Percentiles rank a stretch among this genome's conserved stretches.
Conservation (phyloP, 2,888 invertebrate species). For the Argynnis bischoffii region DNA sequence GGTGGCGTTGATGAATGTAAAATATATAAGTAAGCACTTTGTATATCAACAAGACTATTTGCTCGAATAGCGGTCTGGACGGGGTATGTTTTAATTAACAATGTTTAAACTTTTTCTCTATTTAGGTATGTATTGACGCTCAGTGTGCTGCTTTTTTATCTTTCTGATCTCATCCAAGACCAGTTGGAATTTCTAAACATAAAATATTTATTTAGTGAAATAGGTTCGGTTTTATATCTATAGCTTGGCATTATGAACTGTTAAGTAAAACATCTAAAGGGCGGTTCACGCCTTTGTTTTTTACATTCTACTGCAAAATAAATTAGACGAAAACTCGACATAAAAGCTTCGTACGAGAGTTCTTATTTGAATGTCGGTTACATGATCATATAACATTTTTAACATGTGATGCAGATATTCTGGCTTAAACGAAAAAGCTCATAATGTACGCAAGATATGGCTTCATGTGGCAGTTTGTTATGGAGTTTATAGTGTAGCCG, state of each 20-base stretch:
- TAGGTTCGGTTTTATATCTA: constrained; percentile 64
- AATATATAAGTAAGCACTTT: background rate
- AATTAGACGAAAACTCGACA: constrained; percentile 45
- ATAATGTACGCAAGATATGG: constrained; percentile 81
- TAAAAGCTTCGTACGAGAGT: constrained; percentile 38
- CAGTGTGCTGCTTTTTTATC: constrained; percentile 37
- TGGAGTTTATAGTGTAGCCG: constrained; percentile 77
- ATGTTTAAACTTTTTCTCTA: background rate
- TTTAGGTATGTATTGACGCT: background rate
- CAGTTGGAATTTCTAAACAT: constrained; percentile 50
- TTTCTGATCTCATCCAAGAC: constrained; percentile 24
- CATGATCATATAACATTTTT: constrained; percentile 47
- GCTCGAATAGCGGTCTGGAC: too few relatives aligned
- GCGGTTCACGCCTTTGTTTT: constrained; percentile 55
- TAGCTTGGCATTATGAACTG: constrained; percentile 67
- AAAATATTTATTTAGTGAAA: constrained; percentile 59
- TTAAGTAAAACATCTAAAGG: constrained; percentile 74
- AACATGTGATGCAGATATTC: constrained; percentile 45
- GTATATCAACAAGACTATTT: background rate
- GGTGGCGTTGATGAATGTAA: constrained; percentile 10
- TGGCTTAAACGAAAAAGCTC: constrained; percentile 78
- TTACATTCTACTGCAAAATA: constrained; percentile 43
- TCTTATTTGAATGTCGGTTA: constrained; percentile 41
- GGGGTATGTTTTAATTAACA: background rate
- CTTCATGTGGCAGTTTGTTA: constrained; percentile 79